Percentiles rank a stretch among this genome's conserved stretches.
These are phyloP conservation scores for Trichonephila inaurata DNA, from an alignment of 1,140 invertebrate species.

Conservation along the genomic window DNA sequence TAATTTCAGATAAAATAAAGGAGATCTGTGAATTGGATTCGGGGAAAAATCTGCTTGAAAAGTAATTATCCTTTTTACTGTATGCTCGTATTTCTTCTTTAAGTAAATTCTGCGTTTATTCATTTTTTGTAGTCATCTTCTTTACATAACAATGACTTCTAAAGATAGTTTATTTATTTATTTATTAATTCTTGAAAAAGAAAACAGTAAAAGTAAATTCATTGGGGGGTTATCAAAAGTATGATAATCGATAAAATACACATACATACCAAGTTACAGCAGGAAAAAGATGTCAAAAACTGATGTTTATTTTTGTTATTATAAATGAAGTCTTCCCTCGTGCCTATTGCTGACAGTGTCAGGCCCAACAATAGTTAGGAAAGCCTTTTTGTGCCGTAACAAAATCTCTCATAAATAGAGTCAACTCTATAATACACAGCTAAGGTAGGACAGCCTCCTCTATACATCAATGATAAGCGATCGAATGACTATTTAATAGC, in stretches of 20 bases:
- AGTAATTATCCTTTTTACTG: no score
- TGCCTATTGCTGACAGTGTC: constrained; percentile 12
- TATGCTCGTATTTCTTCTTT: no score
- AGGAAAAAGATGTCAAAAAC: not conserved
- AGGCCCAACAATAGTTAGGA: not conserved
- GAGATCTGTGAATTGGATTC: no score
- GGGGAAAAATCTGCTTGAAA: no score
- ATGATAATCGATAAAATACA: not conserved
- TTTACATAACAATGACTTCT: not conserved
- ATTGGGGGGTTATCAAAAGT: not conserved
- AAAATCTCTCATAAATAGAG: constrained; percentile 49
- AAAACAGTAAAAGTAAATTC: not conserved
- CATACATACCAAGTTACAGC: not conserved
- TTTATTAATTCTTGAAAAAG: not conserved
- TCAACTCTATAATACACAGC: not conserved
- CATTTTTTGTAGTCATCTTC: not conserved
- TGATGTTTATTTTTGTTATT: not conserved
- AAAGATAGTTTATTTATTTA: not conserved
- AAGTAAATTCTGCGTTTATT: no score
- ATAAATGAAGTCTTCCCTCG: not conserved
- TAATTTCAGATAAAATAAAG: no score
- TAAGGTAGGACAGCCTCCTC: not conserved
- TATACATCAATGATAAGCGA: constrained; percentile 20
- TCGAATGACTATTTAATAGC: constrained; percentile 13
- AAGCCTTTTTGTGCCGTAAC: constrained; percentile 5